Conservation (phyloP, 2,113 vertebrate species). For the Vombatus ursinus region DNA sequence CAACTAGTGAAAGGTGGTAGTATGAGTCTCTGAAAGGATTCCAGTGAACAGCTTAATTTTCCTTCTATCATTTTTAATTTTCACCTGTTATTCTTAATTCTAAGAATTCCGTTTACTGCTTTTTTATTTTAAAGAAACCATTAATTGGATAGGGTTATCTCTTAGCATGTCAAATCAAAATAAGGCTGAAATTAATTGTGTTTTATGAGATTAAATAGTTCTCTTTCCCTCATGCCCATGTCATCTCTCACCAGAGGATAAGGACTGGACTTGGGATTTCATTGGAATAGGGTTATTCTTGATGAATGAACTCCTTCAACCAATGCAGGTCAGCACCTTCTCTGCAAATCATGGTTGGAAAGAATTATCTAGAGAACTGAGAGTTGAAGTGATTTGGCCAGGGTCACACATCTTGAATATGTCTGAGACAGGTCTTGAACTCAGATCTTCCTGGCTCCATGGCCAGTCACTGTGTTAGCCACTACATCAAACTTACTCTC, state of each 20-base stretch:
- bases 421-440: background rate
- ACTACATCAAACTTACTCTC: background rate
- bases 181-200: background rate
- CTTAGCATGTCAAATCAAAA: background rate
- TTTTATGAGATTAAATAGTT: background rate
- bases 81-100: background rate
- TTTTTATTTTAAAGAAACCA: slow-evolving; percentile 21
- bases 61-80: background rate
- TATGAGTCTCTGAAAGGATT: background rate
- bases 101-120: slow-evolving; percentile 33
- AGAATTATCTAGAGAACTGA: background rate
- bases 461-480: background rate
- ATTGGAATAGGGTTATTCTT: background rate
- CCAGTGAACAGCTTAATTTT: background rate
- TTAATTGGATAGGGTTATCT: background rate
- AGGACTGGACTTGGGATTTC: background rate
- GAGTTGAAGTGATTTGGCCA: background rate
- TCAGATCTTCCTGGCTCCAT: background rate
- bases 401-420: background rate
- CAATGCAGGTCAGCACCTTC: background rate
- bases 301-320: background rate
- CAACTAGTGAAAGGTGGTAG: background rate
- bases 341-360: background rate
- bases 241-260: background rate
- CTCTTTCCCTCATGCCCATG: background rate